Base-by-base conservation (phyloP, 2,888 invertebrate genomes). In the Lordiphosa fenestrarum region DNA sequence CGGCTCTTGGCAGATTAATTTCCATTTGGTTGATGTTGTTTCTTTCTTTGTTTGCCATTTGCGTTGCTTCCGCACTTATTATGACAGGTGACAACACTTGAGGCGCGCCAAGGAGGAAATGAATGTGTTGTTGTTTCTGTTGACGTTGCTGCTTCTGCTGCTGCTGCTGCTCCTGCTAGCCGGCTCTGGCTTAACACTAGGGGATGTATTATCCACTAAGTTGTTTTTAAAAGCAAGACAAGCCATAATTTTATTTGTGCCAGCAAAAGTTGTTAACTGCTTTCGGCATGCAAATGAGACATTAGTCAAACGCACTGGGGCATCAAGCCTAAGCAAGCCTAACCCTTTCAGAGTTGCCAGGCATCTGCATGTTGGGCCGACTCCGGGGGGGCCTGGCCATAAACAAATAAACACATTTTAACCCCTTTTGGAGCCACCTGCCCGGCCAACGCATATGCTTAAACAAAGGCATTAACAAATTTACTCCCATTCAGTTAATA, bases 241-340 rank as follows among this genome's bases (percentile, higher is more conserved):
- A 82, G 81, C 62, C 81, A 84, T 84, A 62, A 77, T 77, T 74
- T 80, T 67, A 46, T 53, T 19, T 51, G 54, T 39, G 38, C 39
- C 40, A 65, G 50, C 57, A 57, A 84, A 69, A 80, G 71, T 80
- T 80, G 85, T 80, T 85, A 80, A 80, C 80, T 85, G 86, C 84
- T 85, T 81, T 81, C 81, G 84, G 85, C 85, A 80, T 80, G 80
- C 80, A 80, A 80, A 80, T 80, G 80, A 85, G 80, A 85, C 84
- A 80, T 80, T 85, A 84, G 85, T 85, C 80, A 84, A 83, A 76
- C 77, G 85, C 81, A 75, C 66, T 71, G 73, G 66, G 81, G 55
- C 81, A 83, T 74, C 80, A 59, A 59, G n/a, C n/a, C 56, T 67
- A 58, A 39, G 40, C n/a, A 40, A 15, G 36, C n/a, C 15, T 13